Evolutionary conservation across 2,113 vertebrate species (phyloP).

Genomic region (Misgurnus mizolepis): DNA sequence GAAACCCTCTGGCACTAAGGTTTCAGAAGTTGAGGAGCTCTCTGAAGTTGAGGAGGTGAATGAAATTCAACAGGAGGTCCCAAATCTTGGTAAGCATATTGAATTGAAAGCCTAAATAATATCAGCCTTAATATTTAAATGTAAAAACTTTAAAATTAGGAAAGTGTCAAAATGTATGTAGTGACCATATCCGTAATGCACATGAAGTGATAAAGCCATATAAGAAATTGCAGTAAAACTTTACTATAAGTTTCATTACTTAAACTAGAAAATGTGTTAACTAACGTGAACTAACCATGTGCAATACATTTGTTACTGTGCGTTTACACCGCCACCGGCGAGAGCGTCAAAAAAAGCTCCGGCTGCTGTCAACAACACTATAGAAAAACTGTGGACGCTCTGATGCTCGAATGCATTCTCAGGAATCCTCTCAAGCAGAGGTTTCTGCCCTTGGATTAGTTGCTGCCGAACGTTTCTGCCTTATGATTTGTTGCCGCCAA

Average conservation of each 20-base stretch:
- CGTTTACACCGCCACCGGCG: no score
- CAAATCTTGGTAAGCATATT: conserved; percentile 3
- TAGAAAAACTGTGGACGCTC: no score
- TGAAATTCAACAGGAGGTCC: not conserved
- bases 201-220: not conserved
- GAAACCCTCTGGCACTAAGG: not conserved
- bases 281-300: no score
- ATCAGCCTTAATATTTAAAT: not conserved
- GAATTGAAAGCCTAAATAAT: not conserved
- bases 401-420: no score
- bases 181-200: not conserved
- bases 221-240: not conserved
- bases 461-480: no score
- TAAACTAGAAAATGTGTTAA: not conserved
- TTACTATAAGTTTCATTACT: not conserved
- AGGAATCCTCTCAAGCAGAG: no score
- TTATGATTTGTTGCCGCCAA: no score
- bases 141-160: not conserved
- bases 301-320: no score
- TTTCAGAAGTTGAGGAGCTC: not conserved
- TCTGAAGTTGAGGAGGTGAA: not conserved
- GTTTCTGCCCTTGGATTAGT: no score
- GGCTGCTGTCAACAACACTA: no score
- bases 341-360: no score
- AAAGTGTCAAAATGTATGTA: not conserved